Base-by-base conservation (phyloP, 2,113 vertebrate genomes). In the Notothenia coriiceps region DNA sequence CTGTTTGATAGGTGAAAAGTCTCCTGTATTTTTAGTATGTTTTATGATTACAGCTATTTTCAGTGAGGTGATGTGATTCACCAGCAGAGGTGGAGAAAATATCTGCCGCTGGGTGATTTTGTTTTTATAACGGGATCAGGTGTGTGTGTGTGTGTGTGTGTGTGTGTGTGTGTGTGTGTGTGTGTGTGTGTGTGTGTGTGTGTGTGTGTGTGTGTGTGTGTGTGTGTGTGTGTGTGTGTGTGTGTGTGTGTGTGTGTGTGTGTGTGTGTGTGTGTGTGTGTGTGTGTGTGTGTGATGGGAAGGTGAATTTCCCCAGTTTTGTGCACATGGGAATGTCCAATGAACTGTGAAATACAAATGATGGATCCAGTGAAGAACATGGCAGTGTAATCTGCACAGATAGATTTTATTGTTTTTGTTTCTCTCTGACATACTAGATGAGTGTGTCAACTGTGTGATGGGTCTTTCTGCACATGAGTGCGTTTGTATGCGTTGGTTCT, bases 61-160 rank as follows among this genome's bases (percentile, higher is more conserved):
- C 10, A 33, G 56, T 49, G 47, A 74, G 59, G 68, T 84, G 70
- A 81, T 74, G 68, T 56, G 52, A 66, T 84, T 84, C 63, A 44
- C 44, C 14, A 70, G n/a, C 65, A 77, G 65, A 84, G 67, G 70
- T 73, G 80, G 40, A 70, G 12, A 65, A 61, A 73, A 64, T 80
- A 56, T 82, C 74, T 82, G 83, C 64, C 8, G 1, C 17, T 61
- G 68, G 13, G 67, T 62, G 72, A 54, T 75, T 72, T 69, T 84
- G 81, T 74, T 69, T 84, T 85, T 66, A 74, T 76, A 64, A 70
- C 1, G 5, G 35, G 77, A 70, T 80, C 66, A 75, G 69, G 22
- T 25, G 25, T 25, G 25, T 25, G 25, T 3, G 29, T 29, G 29
- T 29, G 25, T 29, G 25, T 29, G 25, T 29, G 25, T 29, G 25